Percentiles rank a stretch among this genome's conserved stretches.
These are phyloP conservation scores for Coregonus sp. DNA, from an alignment of 2,797 vertebrate species.

Conservation along the genomic window DNA sequence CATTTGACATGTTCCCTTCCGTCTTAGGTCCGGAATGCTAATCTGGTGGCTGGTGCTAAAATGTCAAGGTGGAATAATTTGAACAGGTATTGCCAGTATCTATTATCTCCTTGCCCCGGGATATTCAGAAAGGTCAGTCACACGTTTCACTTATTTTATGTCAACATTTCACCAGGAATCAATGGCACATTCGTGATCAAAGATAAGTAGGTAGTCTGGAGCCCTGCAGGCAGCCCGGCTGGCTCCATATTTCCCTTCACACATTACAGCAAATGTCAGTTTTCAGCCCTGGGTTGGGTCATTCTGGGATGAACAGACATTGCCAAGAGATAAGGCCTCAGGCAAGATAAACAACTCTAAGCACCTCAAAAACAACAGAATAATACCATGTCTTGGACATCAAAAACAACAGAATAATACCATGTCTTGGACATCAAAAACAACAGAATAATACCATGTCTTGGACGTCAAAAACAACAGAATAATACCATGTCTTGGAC, in stretches of 20 bases:
- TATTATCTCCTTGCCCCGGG: slow-evolving; percentile 81
- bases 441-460: too few species aligned
- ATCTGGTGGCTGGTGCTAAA: slow-evolving; percentile 82
- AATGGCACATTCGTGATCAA: slow-evolving; percentile 84
- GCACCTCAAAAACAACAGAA: slow-evolving; percentile 73
- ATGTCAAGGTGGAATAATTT: slow-evolving; percentile 99
- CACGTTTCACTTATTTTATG: slow-evolving; percentile 86
- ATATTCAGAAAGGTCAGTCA: slow-evolving; percentile 86
- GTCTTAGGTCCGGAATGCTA: slow-evolving; percentile 82
- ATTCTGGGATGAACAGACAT: slow-evolving; percentile 51
- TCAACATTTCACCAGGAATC: slow-evolving; percentile 88
- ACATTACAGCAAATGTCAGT: slow-evolving; percentile 44
- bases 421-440: slow-evolving; percentile 41
- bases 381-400: slow-evolving; percentile 56
- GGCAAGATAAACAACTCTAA: slow-evolving; percentile 76
- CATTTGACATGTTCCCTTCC: slow-evolving; percentile 87
- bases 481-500: slow-evolving; percentile 75
- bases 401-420: slow-evolving; percentile 78
- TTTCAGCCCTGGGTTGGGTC: slow-evolving; percentile 67
- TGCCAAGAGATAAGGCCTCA: slow-evolving; percentile 57
- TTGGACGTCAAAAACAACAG: slow-evolving; percentile 66
- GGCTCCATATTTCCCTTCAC: background rate
- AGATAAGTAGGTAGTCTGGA: slow-evolving; percentile 63
- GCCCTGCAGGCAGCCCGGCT: background rate
- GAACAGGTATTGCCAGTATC: slow-evolving; percentile 82